phyloP scores from a whole-genome alignment of 2,888 invertebrate genomes.

The Sthenelais limicola region DNA sequence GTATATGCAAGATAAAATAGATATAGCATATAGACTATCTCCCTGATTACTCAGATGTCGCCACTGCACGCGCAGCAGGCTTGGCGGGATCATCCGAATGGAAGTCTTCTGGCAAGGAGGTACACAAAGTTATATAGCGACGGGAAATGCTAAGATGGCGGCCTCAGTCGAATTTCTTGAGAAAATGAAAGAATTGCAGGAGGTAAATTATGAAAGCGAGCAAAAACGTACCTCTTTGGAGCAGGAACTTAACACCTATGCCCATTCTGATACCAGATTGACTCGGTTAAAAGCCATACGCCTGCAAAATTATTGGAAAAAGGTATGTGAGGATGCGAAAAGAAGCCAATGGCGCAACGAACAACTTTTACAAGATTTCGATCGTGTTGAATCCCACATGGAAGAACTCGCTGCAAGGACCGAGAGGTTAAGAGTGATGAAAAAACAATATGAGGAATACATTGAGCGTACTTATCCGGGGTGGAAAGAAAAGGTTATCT shows the following conservation, averaged over 20 bases:
- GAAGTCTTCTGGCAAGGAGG: constrained; percentile 5
- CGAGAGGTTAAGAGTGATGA: constrained; percentile 62
- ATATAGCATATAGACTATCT: no score
- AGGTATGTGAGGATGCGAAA: constrained; percentile 68
- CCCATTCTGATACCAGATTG: constrained; percentile 64
- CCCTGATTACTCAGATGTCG: no score
- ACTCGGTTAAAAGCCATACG: constrained; percentile 63
- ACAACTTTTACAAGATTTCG: constrained; percentile 64
- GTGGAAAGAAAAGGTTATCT: constrained; percentile 57
- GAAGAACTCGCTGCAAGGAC: constrained; percentile 59
- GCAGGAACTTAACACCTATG: constrained; percentile 61
- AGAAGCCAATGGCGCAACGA: constrained; percentile 66
- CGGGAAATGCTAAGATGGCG: constrained; percentile 23
- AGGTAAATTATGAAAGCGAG: constrained; percentile 63
- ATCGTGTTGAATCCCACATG: constrained; percentile 65
- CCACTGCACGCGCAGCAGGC: no score
- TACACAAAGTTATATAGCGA: constrained; percentile 4
- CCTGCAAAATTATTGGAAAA: constrained; percentile 68
- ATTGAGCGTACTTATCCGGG: constrained; percentile 67
- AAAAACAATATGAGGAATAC: constrained; percentile 65
- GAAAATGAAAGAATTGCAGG: constrained; percentile 64
- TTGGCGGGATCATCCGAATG: not conserved
- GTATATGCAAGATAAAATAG: no score
- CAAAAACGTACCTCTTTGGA: constrained; percentile 61
- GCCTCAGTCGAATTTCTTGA: constrained; percentile 61